Base-by-base conservation (phyloP, 2,888 invertebrate genomes). In the Polia nebulosa region DNA sequence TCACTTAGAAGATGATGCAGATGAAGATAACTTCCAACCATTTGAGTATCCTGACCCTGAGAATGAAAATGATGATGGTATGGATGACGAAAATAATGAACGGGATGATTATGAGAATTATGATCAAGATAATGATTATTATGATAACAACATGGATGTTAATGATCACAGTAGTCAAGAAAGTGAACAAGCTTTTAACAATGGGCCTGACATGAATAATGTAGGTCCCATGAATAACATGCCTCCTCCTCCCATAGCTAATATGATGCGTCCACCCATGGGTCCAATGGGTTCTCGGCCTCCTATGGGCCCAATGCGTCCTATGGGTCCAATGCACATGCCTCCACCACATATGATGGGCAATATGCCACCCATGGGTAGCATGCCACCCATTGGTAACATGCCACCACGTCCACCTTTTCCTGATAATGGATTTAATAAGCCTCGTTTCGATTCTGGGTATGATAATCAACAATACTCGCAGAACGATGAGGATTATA, bases 1-100 rank as follows among this genome's bases (percentile, higher is more conserved):
- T 5, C 96, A 97, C 75, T 92, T 96, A 59, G 97, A 97, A 76
- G 97, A 96, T 49, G 95, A 96, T 90, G 96, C 96, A 36, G 95
- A 95, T 85, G 96, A 95, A 69, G 94, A 95, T 9, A 93, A 89
- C 74, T 93, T 90, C 58, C 90, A 89, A 80, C 95, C 94, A 61
- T 95, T 95, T 90, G 94, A 94, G 85, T 95, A 95, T 84, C 94
- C 95, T 61, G 88, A 88, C 22, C 89, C 87, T 65, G 91, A 92
- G 60, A 87, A 85, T 81, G 91, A 93, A 52, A 77, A 82, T 72
- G 90, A 91, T 72, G 90, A 91, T 70, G 81, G 58, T 36, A 72
- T 76, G 67, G 87, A 90, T 41, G 82, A 83, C 73, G 78, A 86
- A 52, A 89, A 89, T 65, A 84, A 83, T 76, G 77, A 86, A 47